Evolutionary conservation across 2,888 invertebrate genomes (phyloP).

Genomic region (Hermaeophaga mercurialis): DNA sequence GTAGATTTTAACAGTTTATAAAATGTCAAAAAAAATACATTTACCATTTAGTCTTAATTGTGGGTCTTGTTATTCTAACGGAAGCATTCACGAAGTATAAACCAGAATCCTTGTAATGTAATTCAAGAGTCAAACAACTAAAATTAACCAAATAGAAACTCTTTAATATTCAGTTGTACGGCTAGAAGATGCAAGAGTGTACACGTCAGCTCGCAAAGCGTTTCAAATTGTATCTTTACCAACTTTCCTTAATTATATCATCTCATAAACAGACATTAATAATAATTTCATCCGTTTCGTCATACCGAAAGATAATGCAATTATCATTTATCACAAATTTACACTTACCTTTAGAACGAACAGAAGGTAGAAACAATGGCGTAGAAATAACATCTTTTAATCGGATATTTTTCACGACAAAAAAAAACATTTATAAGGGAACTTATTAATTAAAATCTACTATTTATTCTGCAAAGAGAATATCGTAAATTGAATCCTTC

Average conservation of each 20-base stretch:
- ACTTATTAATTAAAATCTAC: no score
- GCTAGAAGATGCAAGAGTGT: not conserved
- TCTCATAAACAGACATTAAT: slow-evolving; percentile 31
- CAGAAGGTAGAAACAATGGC: not conserved
- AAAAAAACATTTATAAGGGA: no score
- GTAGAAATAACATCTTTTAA: no score
- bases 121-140: not conserved
- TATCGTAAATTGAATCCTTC: no score
- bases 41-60: no score
- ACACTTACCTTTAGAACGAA: slow-evolving; percentile 5
- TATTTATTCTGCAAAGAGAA: no score
- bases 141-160: not conserved
- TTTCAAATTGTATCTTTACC: slow-evolving; percentile 14
- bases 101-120: not conserved
- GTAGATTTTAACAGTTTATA: no score
- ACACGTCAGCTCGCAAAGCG: not conserved
- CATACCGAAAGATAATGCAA: slow-evolving; percentile 21
- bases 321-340: slow-evolving; percentile 20
- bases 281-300: slow-evolving; percentile 30
- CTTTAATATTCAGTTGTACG: slow-evolving; percentile 6
- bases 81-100: slow-evolving; percentile 3
- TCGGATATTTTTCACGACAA: no score
- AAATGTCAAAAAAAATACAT: no score
- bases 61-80: no score
- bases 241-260: slow-evolving; percentile 25